These are phyloP conservation scores for Leptodactylus fallax DNA, from an alignment of 2,797 vertebrate genomes.

Conservation along the genomic window DNA sequence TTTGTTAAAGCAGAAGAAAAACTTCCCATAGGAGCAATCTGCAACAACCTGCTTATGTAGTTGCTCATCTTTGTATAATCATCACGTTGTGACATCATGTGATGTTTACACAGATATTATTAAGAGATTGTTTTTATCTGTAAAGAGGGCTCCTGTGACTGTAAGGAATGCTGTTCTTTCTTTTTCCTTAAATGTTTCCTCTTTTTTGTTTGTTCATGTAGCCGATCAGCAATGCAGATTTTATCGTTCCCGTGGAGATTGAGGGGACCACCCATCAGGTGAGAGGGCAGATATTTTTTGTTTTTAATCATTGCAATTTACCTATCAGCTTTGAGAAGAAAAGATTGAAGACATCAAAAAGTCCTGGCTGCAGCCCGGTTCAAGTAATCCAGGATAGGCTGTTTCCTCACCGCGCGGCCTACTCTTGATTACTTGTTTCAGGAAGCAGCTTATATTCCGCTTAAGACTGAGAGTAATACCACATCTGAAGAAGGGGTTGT, in stretches of 20 bases:
- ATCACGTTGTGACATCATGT: too few relatives aligned
- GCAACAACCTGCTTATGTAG: too few relatives aligned
- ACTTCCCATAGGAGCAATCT: too few relatives aligned
- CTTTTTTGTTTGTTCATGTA: slow-evolving; percentile 65
- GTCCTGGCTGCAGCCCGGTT: slow-evolving; percentile 85
- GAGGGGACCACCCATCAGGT: slow-evolving; percentile 92
- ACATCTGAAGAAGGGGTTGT: background rate
- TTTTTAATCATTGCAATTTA: background rate
- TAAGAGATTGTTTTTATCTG: too few relatives aligned
- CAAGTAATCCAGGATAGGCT: slow-evolving; percentile 99
- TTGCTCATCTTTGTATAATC: too few relatives aligned
- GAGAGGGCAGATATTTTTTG: slow-evolving; percentile 46
- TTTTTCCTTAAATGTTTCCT: background rate
- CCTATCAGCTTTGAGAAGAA: background rate
- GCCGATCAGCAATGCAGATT: slow-evolving; percentile 90
- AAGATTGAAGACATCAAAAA: background rate
- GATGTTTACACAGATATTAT: too few relatives aligned
- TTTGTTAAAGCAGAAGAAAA: too few relatives aligned
- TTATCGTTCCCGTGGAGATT: slow-evolving; percentile 91
- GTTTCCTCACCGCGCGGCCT: slow-evolving; percentile 88
- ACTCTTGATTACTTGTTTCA: slow-evolving; percentile 98
- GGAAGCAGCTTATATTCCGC: slow-evolving; percentile 78
- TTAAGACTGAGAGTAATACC: background rate
- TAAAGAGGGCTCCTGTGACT: too few relatives aligned
- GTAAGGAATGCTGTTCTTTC: background rate